These are phyloP conservation scores for Caenorhabditis drosophilae DNA, from an alignment of 2,888 invertebrate genomes.

Conservation along the genomic window DNA sequence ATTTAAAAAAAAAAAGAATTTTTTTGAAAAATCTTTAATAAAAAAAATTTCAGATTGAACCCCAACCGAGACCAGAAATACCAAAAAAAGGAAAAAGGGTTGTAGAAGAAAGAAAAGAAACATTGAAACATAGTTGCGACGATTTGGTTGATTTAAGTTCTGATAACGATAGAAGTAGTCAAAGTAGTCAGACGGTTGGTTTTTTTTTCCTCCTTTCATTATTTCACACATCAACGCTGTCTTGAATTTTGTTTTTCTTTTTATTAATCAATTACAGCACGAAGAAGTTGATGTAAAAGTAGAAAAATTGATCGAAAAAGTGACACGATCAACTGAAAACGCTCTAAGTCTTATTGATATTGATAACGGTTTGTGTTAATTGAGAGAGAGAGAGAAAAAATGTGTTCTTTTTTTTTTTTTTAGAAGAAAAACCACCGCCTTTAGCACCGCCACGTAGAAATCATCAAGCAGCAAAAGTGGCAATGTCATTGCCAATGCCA, in stretches of 20 bases:
- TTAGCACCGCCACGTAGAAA: background rate
- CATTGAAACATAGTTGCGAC: slow-evolving; percentile 15
- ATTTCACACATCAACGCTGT: background rate
- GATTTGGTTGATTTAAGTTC: slow-evolving; percentile 28
- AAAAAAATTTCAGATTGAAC: background rate
- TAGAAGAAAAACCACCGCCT: background rate
- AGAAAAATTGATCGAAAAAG: background rate
- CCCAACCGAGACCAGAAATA: background rate
- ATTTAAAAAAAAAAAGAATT: background rate
- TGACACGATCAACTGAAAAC: no score
- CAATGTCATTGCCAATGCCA: no score
- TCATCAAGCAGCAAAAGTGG: slow-evolving; percentile 5
- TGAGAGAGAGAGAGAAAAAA: no score
- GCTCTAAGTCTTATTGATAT: no score
- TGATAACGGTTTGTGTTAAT: no score
- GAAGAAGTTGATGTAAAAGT: background rate
- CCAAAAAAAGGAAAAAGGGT: background rate
- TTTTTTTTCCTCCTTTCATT: background rate
- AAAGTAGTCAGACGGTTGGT: slow-evolving; percentile 27
- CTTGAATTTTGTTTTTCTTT: no score
- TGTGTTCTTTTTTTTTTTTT: no score
- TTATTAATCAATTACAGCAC: background rate
- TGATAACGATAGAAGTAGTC: slow-evolving; percentile 27
- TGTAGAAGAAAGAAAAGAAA: slow-evolving; percentile 5
- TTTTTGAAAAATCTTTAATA: slow-evolving; percentile 1